Base-by-base conservation (phyloP, 2,888 invertebrate species). In the Chrysolina haemoptera region DNA sequence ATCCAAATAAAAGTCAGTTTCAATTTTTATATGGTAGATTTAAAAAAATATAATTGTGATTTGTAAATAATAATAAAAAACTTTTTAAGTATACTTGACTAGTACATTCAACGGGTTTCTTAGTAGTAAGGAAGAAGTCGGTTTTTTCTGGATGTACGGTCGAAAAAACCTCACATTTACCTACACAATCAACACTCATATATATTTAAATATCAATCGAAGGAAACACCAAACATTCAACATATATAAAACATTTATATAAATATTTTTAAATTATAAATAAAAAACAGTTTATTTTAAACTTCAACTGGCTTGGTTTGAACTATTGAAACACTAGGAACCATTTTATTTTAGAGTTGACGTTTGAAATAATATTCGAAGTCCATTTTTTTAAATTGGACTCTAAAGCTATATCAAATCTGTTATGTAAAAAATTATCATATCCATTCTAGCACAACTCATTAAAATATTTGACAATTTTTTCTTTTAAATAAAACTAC, bases 61-160 rank as follows among this genome's bases (percentile, higher is more conserved):
- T 78, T 78, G 76, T 80, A 78, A 78, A 79, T 78, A 73, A 75
- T 76, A 75, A 68, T 73, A 67, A 67, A 50, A 67, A 53, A 67
- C 70, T 80, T 81, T 80, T 78, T 82, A 82, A 82, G 81, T 82
- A 82, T 82, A 77, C 74, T 71, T 82, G 82, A 82, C 82, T 82
- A 82, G 82, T 79, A 82, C 80, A 80, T 80, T 78, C 76, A 81
- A 70, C 70, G 67, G 46, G 65, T 67, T 62, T 43, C 55, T 43
- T 67, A 22, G 35, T 27, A 11, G 12, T 48, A 50, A 48, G 18
- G 50, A 22, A 62, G 18, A 62, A 48, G 35, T 18, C 18, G 35
- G 40, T 63, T 63, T 27, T 50, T 22, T 66, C 20, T 4, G 43
- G 48, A 69, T 74, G 70, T 59, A 68, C 67, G 76, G 71, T 71